Base-by-base conservation (phyloP, 1,140 invertebrate species). In the Bombus cullumanus region DNA sequence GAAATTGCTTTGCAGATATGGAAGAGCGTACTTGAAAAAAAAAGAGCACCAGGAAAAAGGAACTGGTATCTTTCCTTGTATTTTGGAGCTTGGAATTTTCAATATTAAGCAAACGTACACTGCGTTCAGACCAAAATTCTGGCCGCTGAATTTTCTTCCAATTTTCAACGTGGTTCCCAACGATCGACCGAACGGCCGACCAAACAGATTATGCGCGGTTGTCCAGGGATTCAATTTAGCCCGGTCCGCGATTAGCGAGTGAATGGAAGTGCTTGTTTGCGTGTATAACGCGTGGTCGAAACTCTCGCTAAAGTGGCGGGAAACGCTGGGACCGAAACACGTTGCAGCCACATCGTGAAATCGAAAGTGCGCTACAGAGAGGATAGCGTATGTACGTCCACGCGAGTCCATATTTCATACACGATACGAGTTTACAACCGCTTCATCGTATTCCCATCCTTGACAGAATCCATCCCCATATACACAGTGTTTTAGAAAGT, bases 231-330 rank as follows among this genome's bases (percentile, higher is more conserved):
- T 73, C 28, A 73, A 73, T 73, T 73, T 31, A n/a, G 41, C 28
- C 39, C 22, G 39, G 39, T n/a, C 41, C 41, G 41, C 71, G 71
- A 73, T 73, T 73, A 73, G 41, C 41, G 39, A 43, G 71, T 73
- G 71, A 73, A 73, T 73, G 71, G 71, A 31, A 73, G 41, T 31
- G 71, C 28, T 73, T 73, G 71, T 73, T 73, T 31, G 71, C 41
- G 69, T 39, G 68, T 39, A 71, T 39, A 39, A 71, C 37, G 37
- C 37, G 69, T 15, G n/a, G 28, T 47, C n/a, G n/a, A 28, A 41
- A 71, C 39, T 43, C 71, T 73, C 28, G 71, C 28, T 62, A 62
- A 62, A 62, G 28, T n/a, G 59, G 59, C 59, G 28, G 12, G 59
- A 62, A 62, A 62, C 28, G 28, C 10, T 1, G 12, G 25, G 3